Evolutionary conservation across 2,797 vertebrate genomes (phyloP).

Genomic region (Percopsis omiscomaycus): DNA sequence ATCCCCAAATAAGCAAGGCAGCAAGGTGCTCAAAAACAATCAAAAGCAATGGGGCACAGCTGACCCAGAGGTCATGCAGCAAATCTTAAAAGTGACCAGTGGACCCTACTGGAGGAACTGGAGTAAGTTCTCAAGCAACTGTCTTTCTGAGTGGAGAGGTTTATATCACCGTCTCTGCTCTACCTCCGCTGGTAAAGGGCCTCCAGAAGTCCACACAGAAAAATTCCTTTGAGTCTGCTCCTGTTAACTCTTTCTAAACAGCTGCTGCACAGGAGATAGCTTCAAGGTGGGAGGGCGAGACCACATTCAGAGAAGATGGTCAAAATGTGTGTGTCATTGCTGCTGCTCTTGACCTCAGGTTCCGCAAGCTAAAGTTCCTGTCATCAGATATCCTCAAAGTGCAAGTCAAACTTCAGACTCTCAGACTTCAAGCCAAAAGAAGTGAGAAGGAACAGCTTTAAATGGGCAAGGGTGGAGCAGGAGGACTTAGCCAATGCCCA

Average conservation of each 20-base stretch:
- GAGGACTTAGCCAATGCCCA: not conserved
- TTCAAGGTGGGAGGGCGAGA: slow-evolving; percentile 6
- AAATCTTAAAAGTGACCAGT: slow-evolving; percentile 15
- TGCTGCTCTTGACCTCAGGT: slow-evolving; percentile 8
- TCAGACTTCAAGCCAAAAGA: slow-evolving; percentile 1
- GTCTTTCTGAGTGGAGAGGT: not conserved
- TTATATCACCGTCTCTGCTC: slow-evolving; percentile 11
- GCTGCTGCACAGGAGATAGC: not conserved
- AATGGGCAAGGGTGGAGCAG: slow-evolving; percentile 2
- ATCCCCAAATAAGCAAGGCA: slow-evolving; percentile 8
- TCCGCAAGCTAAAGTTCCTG: slow-evolving; percentile 1
- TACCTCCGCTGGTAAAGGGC: slow-evolving; percentile 9
- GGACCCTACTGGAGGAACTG: slow-evolving; percentile 2
- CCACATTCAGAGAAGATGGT: slow-evolving; percentile 12
- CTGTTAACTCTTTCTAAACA: slow-evolving; percentile 17
- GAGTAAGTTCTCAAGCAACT: slow-evolving; percentile 8
- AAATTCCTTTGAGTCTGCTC: not conserved
- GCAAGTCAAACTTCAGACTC: not conserved
- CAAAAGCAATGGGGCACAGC: slow-evolving; percentile 16
- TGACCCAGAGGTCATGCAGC: not conserved
- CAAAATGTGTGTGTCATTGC: slow-evolving; percentile 7
- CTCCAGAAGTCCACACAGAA: slow-evolving; percentile 14
- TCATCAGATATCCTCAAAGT: too few relatives aligned
- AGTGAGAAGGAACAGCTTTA: not conserved
- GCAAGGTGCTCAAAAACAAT: slow-evolving; percentile 20